phyloP scores from a whole-genome alignment of 35 echinoderm and acorn worm genomes.

The Heliocidaris tuberculata region DNA sequence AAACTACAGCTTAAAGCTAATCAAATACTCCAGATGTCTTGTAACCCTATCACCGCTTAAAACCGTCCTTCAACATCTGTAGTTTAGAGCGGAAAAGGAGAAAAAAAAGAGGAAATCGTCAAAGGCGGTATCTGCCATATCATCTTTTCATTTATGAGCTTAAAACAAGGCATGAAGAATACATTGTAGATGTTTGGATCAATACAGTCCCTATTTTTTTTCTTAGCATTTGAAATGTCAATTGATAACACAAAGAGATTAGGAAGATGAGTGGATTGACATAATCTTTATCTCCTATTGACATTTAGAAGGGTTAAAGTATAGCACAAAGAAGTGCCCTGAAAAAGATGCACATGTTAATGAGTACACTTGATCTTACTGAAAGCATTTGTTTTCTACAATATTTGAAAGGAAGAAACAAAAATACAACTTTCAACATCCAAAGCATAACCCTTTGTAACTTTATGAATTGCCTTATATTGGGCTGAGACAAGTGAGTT shows the following conservation, averaged over 20 bases:
- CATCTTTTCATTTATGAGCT: neutral
- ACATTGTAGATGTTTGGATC: neutral
- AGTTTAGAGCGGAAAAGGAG: neutral
- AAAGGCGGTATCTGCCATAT: neutral
- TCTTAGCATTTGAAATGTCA: neutral
- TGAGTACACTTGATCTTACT: neutral
- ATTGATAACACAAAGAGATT: neutral
- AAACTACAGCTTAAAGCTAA: neutral
- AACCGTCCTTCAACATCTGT: neutral
- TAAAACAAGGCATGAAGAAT: neutral
- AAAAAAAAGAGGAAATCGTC: neutral
- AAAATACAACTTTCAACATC: no score
- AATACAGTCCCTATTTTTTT: neutral
- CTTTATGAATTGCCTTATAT: no score
- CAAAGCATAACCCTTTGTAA: no score
- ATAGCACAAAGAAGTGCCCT: neutral
- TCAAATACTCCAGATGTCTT: slow-evolving; percentile 17
- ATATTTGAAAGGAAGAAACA: no score
- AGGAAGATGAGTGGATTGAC: neutral
- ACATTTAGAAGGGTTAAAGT: neutral
- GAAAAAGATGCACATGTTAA: neutral
- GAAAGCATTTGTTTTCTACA: no score
- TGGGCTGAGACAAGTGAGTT: no score
- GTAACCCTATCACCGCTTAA: neutral
- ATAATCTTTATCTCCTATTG: neutral